phyloP scores from a whole-genome alignment of 2,113 vertebrate genomes.

The Megalops atlanticus region DNA sequence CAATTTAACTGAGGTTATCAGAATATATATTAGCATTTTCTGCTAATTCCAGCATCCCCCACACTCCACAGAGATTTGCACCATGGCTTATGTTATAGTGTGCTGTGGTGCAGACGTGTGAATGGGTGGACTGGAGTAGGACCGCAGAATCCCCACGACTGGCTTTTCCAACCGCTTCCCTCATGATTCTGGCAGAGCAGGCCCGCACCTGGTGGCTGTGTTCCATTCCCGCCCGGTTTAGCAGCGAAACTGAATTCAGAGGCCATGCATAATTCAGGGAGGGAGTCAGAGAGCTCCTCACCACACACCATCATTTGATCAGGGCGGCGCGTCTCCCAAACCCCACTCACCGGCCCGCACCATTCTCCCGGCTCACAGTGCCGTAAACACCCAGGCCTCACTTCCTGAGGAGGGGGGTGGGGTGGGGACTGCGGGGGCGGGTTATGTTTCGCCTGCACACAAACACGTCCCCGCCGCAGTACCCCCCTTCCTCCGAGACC shows the following conservation, averaged over 20 bases:
- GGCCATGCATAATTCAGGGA: slow-evolving; percentile 9
- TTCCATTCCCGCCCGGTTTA: slow-evolving; percentile 10
- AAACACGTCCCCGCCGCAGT: background rate
- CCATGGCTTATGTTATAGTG: background rate
- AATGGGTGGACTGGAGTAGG: background rate
- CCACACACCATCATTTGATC: slow-evolving; percentile 18
- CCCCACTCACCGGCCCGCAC: background rate
- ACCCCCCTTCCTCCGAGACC: background rate
- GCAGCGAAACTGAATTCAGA: slow-evolving; percentile 14
- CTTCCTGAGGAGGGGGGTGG: background rate
- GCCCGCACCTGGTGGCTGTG: background rate
- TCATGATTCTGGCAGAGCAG: background rate
- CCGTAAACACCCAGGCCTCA: too few relatives aligned
- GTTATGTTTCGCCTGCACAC: background rate
- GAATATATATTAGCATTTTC: too few relatives aligned
- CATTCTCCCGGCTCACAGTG: background rate
- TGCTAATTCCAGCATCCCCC: too few relatives aligned
- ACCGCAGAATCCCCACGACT: background rate
- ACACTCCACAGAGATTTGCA: background rate
- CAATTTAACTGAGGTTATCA: background rate
- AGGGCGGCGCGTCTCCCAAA: background rate
- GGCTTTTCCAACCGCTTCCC: background rate
- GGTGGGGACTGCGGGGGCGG: too few relatives aligned
- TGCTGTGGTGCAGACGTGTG: background rate
- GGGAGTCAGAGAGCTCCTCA: background rate